These are phyloP conservation scores for Malacoraja senta DNA, from an alignment of 2,797 vertebrate genomes.

Conservation along the genomic window DNA sequence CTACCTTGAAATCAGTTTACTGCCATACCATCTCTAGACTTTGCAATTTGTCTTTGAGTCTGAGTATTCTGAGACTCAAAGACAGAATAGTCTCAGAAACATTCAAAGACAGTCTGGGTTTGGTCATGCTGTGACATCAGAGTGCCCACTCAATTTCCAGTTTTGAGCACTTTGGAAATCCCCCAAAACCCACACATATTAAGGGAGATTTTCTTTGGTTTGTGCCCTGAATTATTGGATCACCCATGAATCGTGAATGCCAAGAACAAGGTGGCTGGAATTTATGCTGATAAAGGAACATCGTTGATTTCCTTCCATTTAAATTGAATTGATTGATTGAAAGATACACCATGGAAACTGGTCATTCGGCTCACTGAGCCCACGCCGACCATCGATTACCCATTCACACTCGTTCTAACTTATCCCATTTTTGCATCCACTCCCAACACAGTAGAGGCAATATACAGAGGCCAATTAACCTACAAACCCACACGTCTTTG, in stretches of 20 bases:
- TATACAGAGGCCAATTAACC: no score
- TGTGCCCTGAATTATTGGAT: not conserved
- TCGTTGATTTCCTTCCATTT: not conserved
- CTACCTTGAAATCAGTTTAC: not conserved
- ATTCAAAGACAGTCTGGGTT: not conserved
- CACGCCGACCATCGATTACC: no score
- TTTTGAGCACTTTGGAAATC: not conserved
- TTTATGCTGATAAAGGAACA: not conserved
- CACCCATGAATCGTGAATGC: not conserved
- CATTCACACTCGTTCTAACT: no score
- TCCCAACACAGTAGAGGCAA: no score
- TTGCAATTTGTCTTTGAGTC: not conserved
- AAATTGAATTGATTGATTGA: no score
- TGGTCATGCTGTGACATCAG: not conserved
- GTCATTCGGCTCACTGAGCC: no score
- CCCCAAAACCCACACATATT: not conserved
- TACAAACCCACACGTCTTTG: no score
- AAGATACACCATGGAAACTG: no score
- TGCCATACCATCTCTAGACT: not conserved
- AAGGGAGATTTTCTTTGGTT: not conserved
- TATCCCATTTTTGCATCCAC: no score
- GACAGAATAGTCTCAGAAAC: no score
- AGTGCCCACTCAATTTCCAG: not conserved
- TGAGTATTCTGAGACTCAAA: not conserved
- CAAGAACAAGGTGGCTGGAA: not conserved